Conservation (phyloP, 2,113 vertebrate genomes). For the Oryzias curvinotus region DNA sequence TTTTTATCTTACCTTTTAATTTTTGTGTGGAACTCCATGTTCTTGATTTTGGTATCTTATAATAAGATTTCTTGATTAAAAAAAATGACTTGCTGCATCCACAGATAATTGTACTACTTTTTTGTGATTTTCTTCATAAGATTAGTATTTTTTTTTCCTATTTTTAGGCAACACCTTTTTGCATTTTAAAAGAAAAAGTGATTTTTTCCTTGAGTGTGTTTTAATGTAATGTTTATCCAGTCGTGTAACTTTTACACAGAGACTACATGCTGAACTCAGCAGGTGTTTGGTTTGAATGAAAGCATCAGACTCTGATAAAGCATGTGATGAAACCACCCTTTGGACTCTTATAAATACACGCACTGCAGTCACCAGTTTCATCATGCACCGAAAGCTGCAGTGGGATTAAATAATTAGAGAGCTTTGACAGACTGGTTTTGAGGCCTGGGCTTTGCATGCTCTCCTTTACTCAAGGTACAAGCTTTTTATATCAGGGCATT, state of each 20-base stretch:
- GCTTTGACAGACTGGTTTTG: slow-evolving; percentile 53
- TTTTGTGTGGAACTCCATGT: too few species aligned
- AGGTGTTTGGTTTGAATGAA: slow-evolving; percentile 21
- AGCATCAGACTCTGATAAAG: slow-evolving; percentile 18
- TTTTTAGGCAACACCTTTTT: too few species aligned
- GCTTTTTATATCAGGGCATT: slow-evolving; percentile 62
- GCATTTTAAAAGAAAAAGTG: too few species aligned
- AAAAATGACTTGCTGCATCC: too few species aligned
- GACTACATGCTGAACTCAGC: slow-evolving; percentile 27
- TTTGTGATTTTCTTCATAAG: too few species aligned
- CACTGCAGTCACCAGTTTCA: slow-evolving; percentile 40
- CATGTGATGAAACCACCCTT: slow-evolving; percentile 34
- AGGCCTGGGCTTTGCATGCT: slow-evolving; percentile 41
- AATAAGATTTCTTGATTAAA: too few species aligned
- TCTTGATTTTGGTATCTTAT: too few species aligned
- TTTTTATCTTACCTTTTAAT: too few species aligned
- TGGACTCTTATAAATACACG: slow-evolving; percentile 29
- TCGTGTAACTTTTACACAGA: not conserved
- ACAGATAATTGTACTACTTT: too few species aligned
- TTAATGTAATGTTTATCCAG: not conserved
- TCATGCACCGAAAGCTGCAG: slow-evolving; percentile 65
- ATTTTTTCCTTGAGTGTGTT: too few species aligned
- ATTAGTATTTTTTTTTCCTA: too few species aligned
- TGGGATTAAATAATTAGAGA: slow-evolving; percentile 71
- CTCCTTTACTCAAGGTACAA: slow-evolving; percentile 43